Evolutionary conservation across 2,888 invertebrate species (phyloP).

Genomic region (Phoenoteleia sp.): DNA sequence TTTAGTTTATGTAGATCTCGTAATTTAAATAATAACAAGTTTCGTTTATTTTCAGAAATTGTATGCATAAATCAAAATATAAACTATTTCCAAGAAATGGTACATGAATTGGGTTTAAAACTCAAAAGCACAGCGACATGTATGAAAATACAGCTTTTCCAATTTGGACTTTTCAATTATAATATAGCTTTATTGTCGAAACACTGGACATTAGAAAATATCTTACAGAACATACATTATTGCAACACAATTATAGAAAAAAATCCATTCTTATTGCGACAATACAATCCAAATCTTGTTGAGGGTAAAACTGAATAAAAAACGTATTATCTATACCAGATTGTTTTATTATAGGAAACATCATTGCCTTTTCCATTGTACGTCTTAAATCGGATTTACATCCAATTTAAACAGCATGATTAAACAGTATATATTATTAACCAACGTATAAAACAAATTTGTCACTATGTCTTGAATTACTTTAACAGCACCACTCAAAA

Average conservation of each 20-base stretch:
- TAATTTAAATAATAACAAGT: too few species aligned
- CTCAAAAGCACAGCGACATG: constrained; percentile 94
- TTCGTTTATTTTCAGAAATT: constrained; percentile 91
- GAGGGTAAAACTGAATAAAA: too few species aligned
- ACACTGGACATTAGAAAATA: constrained; percentile 92
- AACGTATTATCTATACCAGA: too few species aligned
- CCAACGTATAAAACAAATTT: too few species aligned
- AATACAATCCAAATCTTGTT: constrained; percentile 75
- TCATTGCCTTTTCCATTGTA: too few species aligned
- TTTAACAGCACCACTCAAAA: too few species aligned
- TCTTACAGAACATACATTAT: constrained; percentile 89
- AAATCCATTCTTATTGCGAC: constrained; percentile 87
- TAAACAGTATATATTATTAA: too few species aligned
- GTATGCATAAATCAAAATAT: constrained; percentile 95
- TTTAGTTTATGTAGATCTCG: too few species aligned
- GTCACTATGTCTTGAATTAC: too few species aligned
- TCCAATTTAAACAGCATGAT: too few species aligned
- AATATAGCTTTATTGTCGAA: constrained; percentile 93
- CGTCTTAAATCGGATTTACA: too few species aligned
- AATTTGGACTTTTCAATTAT: constrained; percentile 93
- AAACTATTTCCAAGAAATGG: constrained; percentile 91
- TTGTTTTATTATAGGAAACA: too few species aligned
- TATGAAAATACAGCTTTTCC: constrained; percentile 92
- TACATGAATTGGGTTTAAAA: constrained; percentile 94
- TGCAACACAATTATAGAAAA: constrained; percentile 88